phyloP scores from a whole-genome alignment of 1,140 invertebrate species.

The Drosophila tsacasi region DNA sequence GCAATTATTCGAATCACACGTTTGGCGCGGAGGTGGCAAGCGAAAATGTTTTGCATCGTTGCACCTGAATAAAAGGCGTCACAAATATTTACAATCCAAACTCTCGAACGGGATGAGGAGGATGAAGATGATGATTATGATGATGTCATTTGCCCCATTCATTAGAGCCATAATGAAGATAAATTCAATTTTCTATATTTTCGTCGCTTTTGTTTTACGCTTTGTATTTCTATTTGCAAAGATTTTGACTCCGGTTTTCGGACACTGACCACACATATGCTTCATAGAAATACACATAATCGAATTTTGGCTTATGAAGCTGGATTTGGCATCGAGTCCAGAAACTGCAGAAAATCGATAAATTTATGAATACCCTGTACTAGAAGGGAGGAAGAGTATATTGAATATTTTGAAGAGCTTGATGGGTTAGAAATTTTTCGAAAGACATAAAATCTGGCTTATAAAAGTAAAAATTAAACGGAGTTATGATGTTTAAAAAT shows the following conservation, averaged over 20 bases:
- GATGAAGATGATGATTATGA: conserved; percentile 16
- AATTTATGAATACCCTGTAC: background rate
- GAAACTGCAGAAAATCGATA: conserved; percentile 6
- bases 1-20: conserved; percentile 80
- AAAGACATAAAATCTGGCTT: accelerated
- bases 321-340: conserved; percentile 10
- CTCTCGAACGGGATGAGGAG: background rate
- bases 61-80: conserved; percentile 63
- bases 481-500: background rate
- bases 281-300: conserved; percentile 24
- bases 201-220: conserved; percentile 43
- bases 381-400: background rate
- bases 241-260: conserved; percentile 25
- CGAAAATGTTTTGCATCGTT: conserved; percentile 71
- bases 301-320: conserved; percentile 13
- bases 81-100: conserved; percentile 54
- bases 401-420: background rate
- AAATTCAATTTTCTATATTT: conserved; percentile 67
- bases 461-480: no score
- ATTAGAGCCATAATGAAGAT: conserved; percentile 66
- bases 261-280: conserved; percentile 19
- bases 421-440: accelerated
- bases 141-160: conserved; percentile 53
- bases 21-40: conserved; percentile 57
- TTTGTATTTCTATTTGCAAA: conserved; percentile 28